Conservation (phyloP, 2,888 invertebrate species). For the Lapara coniferarum region DNA sequence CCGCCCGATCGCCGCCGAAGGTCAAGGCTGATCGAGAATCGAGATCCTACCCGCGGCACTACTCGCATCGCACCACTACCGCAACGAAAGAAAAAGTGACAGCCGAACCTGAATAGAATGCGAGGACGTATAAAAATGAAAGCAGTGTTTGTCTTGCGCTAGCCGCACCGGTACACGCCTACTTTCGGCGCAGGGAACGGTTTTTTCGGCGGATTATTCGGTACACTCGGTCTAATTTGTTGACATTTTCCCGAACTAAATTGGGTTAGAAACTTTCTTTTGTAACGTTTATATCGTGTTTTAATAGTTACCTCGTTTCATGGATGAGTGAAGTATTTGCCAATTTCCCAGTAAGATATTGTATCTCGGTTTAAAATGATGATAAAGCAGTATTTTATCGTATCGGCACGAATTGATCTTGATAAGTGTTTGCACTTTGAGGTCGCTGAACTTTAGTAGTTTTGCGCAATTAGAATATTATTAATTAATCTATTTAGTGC, state of each 20-base stretch:
- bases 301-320: neutral
- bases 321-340: neutral
- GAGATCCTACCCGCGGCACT: constrained; percentile 57
- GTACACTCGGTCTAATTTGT: neutral
- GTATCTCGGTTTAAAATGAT: neutral
- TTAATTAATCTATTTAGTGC: neutral
- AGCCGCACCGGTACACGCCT: constrained; percentile 32
- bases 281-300: neutral
- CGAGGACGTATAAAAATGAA: constrained; percentile 83
- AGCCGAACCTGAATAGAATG: constrained; percentile 80
- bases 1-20: constrained; percentile 77
- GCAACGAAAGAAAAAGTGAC: constrained; percentile 83
- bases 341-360: neutral
- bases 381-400: neutral
- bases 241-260: neutral
- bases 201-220: constrained; percentile 18
- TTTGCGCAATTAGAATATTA: constrained; percentile 15
- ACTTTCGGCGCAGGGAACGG: constrained; percentile 18
- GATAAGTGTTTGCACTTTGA: neutral
- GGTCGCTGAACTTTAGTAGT: constrained; percentile 1
- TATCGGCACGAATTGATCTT: constrained; percentile 6
- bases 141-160: constrained; percentile 62
- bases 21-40: constrained; percentile 71
- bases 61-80: constrained; percentile 42
- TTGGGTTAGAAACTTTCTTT: neutral